Conservation (phyloP, 2,888 invertebrate species). For the Spodoptera littoralis region DNA sequence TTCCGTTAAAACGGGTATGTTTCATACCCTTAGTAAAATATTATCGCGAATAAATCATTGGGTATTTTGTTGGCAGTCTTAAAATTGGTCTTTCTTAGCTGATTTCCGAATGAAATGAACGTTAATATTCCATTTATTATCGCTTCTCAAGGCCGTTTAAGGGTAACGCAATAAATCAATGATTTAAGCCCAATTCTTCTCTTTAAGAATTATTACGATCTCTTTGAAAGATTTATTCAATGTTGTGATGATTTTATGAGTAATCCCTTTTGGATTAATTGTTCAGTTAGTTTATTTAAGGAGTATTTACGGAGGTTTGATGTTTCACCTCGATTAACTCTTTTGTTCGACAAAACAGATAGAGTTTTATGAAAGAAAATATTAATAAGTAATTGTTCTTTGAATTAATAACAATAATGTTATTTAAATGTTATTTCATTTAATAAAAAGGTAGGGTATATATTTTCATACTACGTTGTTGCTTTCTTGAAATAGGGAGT, state of each 20-base stretch:
- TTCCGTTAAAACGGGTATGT: conserved; percentile 69
- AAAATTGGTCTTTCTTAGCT: conserved; percentile 70
- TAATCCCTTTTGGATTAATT: conserved; percentile 26
- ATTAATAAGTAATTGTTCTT: too few species aligned
- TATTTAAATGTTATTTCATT: too few species aligned
- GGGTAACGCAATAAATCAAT: conserved; percentile 52
- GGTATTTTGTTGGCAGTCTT: conserved; percentile 69
- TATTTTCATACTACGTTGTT: too few species aligned
- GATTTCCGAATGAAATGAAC: conserved; percentile 68
- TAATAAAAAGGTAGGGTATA: too few species aligned
- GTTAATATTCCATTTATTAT: conserved; percentile 58
- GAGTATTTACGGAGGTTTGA: not conserved
- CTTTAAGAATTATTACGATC: conserved; percentile 40
- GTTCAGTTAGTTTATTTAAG: conserved; percentile 9
- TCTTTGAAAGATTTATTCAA: conserved; percentile 47
- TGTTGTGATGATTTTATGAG: conserved; percentile 42
- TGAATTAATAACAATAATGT: too few species aligned
- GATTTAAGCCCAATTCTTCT: conserved; percentile 52
- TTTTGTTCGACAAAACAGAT: too few species aligned
- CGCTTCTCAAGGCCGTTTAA: conserved; percentile 35
- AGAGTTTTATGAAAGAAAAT: too few species aligned
- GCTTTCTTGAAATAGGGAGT: too few species aligned
- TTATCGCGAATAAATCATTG: conserved; percentile 78
- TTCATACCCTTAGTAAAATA: conserved; percentile 82
- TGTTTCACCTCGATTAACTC: not conserved